Evolutionary conservation across 2,888 invertebrate genomes (phyloP).

Genomic region (Synergus japonicus): DNA sequence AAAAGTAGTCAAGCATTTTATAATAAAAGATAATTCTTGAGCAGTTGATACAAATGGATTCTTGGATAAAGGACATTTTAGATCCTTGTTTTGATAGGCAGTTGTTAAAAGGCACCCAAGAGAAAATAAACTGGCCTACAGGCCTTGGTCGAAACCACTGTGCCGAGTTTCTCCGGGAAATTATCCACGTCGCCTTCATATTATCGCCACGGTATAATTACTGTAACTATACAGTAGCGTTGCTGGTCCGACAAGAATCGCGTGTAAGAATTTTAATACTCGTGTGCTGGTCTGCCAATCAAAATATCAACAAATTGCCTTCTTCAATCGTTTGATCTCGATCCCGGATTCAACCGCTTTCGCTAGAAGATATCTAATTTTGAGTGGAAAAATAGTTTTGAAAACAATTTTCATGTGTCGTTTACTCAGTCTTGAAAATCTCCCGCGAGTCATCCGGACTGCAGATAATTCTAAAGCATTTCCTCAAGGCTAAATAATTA

Average conservation of each 20-base stretch:
- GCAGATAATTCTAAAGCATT: neutral
- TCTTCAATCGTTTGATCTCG: slow-evolving; percentile 13
- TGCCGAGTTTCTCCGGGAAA: slow-evolving; percentile 11
- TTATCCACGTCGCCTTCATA: slow-evolving; percentile 10
- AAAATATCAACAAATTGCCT: slow-evolving; percentile 35
- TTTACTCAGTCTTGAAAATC: neutral
- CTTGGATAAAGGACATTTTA: slow-evolving; percentile 9
- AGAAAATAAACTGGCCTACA: slow-evolving; percentile 1
- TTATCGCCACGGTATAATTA: slow-evolving; percentile 32
- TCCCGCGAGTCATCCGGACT: neutral
- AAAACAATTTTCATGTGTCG: neutral
- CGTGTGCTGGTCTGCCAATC: slow-evolving; percentile 11
- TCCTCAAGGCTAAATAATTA: neutral
- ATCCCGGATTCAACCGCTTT: neutral
- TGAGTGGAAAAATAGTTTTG: neutral
- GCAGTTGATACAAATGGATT: neutral
- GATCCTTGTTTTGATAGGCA: neutral
- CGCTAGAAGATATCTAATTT: neutral
- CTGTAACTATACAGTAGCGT: slow-evolving; percentile 19
- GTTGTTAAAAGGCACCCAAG: neutral
- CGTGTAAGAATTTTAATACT: slow-evolving; percentile 19
- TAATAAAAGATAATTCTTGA: neutral
- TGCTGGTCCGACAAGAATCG: neutral
- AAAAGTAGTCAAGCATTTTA: neutral
- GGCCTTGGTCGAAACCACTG: neutral